Base-by-base conservation (phyloP, 53 echinoderm and acorn worm genomes). In the Holothuria scabra region DNA sequence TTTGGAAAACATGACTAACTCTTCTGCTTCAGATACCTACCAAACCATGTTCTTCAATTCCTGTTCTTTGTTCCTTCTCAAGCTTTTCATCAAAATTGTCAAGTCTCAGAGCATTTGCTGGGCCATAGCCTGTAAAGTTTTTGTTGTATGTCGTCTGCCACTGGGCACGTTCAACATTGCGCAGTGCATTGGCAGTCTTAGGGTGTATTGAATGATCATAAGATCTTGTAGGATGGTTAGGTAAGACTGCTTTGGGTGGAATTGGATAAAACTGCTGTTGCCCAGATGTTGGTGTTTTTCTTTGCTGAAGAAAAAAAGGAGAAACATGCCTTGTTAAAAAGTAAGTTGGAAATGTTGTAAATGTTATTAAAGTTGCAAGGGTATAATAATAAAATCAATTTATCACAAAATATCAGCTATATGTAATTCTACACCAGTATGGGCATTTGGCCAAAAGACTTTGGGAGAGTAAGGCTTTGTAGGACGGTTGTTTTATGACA, bases 261-360 rank as follows among this genome's bases (percentile, higher is more conserved):
- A 92, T 92, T 11, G 97, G 97, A 78, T 97, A 97, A 86, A 88
- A 97, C 66, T 87, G 91, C 84, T 97, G 97, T 56, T 94, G 90
- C 4, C 97, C 97, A 28, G 88, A 60, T 37, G 90, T 90, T 41
- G 97, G 92, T 28, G 94, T 92, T 72, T 93, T 94, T 60, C 86
- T 89, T 65, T 94, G 88, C 97, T 97, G 89, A 31, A 60, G 14
- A 52, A 49, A 29, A 74, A 68, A 80, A 18, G 18, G 26, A 23
- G 19, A 67, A 65, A 38, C 25, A 35, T 26, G 46, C 5, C n/a
- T 79, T 79, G n/a, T 71, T 35, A 10, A 16, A 18, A 14, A 16
- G 4, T n/a, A 52, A 52, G 52, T 52, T 16, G 14, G 52, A 52
- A 52, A 52, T 52, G 14, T 52, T 52, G 16, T 2, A 16, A 16